Conservation (phyloP, 2,113 vertebrate species). For the Mustela nigripes region DNA sequence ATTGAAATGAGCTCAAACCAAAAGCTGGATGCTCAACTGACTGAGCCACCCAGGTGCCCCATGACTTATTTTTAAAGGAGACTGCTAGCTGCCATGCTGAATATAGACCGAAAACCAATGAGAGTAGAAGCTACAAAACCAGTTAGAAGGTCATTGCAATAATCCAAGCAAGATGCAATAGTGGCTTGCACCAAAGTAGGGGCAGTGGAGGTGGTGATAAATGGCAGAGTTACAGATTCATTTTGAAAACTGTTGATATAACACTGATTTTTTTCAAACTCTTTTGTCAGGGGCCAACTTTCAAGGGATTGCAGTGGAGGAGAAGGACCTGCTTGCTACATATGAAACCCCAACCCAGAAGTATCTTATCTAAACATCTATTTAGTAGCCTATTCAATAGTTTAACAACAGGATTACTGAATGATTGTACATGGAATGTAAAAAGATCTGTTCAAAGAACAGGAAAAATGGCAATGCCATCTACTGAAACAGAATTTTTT, state of each 20-base stretch:
- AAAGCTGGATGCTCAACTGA: background rate
- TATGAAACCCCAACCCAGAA: background rate
- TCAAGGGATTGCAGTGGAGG: background rate
- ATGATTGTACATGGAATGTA: background rate
- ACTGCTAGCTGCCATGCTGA: background rate
- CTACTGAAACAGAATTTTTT: background rate
- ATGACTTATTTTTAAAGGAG: constrained; percentile 8
- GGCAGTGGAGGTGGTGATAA: background rate
- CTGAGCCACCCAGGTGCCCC: background rate
- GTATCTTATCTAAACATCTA: background rate
- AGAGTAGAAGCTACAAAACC: constrained; percentile 2
- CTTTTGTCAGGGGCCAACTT: background rate
- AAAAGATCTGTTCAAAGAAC: background rate
- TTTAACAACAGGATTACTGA: background rate
- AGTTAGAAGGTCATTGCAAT: background rate
- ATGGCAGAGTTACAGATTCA: background rate
- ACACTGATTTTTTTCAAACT: background rate
- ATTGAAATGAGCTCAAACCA: background rate
- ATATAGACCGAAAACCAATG: background rate
- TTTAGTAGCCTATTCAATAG: background rate
- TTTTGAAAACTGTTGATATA: background rate
- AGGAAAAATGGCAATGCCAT: background rate
- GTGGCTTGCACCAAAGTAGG: background rate
- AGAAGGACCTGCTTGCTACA: background rate
- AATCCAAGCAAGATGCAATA: background rate